Evolutionary conservation across 2,888 invertebrate genomes (phyloP), one percentile per base, ranked within the genome.

Genomic region (Limenitis camilla): DNA sequence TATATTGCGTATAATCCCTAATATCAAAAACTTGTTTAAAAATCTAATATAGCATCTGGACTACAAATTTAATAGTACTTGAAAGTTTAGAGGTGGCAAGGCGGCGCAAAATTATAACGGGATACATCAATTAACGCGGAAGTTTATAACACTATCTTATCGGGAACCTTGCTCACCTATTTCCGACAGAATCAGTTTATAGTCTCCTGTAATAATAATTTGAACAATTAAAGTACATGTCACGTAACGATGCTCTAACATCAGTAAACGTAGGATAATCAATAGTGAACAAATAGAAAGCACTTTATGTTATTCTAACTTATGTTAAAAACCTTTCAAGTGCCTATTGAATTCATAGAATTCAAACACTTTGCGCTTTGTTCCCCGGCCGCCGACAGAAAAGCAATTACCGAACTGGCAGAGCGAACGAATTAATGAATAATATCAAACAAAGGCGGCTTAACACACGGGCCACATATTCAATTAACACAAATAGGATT

Each of bases 401-500:
- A 55, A 53, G 50, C 53, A 55, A 58, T 58, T 53, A 53, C 38
- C 30, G 32, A 51, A 55, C 55, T 50, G 44, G 51, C 58, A 51
- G 50, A 41, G 55, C 42, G 52, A 39, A 50, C 63, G 60, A 58
- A 62, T 67, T 65, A 74, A 74, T 65, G 68, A 51, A 68, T 45
- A 45, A 69, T 63, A 66, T 67, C 69, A 75, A 74, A 77, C 72
- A 76, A 72, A 61, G 56, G 58, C 49, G 56, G 58, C 61, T 58
- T 52, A 53, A 53, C 51, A 56, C 61, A 56, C 64, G 67, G 64
- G 66, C 73, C 74, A 74, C 76, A 74, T 72, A 75, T 78, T 76
- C 78, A 80, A 81, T 84, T 81, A 83, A 76, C 78, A 67, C 66
- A 62, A 75, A 80, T 76, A 76, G 72, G 72, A 74, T 74, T 75